Evolutionary conservation across 2,888 invertebrate genomes (phyloP), one percentile per base, ranked within the genome.

Genomic region (Nymphalis urticae): DNA sequence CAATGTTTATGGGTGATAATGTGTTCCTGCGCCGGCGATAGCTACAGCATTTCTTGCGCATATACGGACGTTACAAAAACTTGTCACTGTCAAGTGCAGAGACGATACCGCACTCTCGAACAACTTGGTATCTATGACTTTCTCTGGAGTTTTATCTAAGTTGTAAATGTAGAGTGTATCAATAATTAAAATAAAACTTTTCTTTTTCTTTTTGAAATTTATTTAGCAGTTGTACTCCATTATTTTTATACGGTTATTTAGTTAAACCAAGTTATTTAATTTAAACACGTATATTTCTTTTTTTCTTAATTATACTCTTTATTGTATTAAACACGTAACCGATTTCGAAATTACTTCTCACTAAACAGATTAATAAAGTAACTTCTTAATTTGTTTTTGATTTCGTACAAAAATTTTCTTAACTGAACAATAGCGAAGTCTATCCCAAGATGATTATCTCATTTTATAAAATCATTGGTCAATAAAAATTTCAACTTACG

Each of bases 401-500:
- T 42, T 16, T 42, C 36, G 10, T 10, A 58, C n/a, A 10, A 19
- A 19, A 19, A 42, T 27, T 32, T 8, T 32, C 36, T 56, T 58
- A 58, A 58, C 58, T 8, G 19, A 58, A 58, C 42, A 58, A 42
- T 42, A 13, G 50, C 19, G 17, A 62, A 58, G 19, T 42, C 50
- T 53, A 51, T 27, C 32, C 8, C 27, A 51, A n/a, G 16, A 24
- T 16, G 16, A 36, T 60, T 48, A 51, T 58, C 56, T 32, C 21
- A 42, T 42, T 61, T 48, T 58, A 27, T 10, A 56, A 21, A 64
- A 48, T 42, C 16, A 58, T 70, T 72, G 54, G 63, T 48, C n/a
- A 69, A 69, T 59, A 56, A 53, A 58, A 51, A 13, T 70, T 75
- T 67, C 72, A 78, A 78, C 78, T 80, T 82, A 83, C 81, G 79